Percentiles rank a stretch among this genome's conserved stretches.
These are phyloP conservation scores for Ditula angustiorana DNA, from an alignment of 2,888 invertebrate genomes.

Conservation along the genomic window DNA sequence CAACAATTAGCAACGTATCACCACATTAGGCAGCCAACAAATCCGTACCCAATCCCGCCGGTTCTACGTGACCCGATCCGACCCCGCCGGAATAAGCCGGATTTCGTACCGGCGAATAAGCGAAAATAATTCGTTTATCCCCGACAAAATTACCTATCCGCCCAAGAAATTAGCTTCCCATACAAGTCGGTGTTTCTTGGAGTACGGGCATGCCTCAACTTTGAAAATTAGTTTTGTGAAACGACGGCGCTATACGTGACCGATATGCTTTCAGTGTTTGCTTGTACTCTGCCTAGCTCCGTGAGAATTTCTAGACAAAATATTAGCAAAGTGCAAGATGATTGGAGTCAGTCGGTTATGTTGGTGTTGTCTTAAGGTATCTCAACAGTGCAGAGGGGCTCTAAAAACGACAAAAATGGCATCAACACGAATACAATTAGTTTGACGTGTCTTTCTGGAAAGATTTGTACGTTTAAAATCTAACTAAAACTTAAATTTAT, in stretches of 20 bases:
- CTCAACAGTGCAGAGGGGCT: no score
- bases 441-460: no score
- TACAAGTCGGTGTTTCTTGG: conserved; percentile 45
- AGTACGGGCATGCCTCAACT: conserved; percentile 46
- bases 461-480: no score
- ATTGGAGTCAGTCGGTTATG: no score
- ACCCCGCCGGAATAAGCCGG: conserved; percentile 23
- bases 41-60: conserved; percentile 11
- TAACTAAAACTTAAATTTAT: no score
- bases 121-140: conserved; percentile 69
- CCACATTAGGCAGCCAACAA: conserved; percentile 5
- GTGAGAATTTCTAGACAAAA: no score
- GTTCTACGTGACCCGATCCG: conserved; percentile 21
- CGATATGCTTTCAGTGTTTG: conserved; percentile 7
- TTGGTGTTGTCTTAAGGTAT: no score
- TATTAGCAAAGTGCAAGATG: no score
- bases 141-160: conserved; percentile 63
- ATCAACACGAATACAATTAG: no score
- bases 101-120: conserved; percentile 52
- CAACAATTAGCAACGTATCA: conserved; percentile 14
- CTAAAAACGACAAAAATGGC: no score
- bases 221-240: conserved; percentile 52
- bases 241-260: conserved; percentile 34
- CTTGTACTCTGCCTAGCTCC: no score
- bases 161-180: conserved; percentile 64